These are phyloP conservation scores for Trichoplusia ni DNA, from an alignment of 1,140 invertebrate species.

Conservation along the genomic window DNA sequence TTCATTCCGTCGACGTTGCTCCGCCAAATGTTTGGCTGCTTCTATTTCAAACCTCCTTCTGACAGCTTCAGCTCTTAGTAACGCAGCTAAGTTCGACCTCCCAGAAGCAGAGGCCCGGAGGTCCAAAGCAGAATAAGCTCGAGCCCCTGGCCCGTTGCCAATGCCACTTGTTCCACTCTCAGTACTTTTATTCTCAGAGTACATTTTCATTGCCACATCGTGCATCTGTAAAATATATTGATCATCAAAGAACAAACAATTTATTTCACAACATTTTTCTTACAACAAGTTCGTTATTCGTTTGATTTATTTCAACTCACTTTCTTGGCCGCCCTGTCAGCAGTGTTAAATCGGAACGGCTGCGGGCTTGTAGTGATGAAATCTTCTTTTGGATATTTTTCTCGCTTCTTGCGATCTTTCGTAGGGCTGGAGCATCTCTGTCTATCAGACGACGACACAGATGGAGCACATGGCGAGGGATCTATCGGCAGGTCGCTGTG, in stretches of 20 bases:
- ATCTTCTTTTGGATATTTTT: constrained; percentile 62
- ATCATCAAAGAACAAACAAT: too few relatives aligned
- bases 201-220: constrained; percentile 70
- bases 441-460: constrained; percentile 58
- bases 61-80: constrained; percentile 86
- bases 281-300: too few relatives aligned
- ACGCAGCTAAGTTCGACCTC: constrained; percentile 86
- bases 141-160: constrained; percentile 35
- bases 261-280: too few relatives aligned
- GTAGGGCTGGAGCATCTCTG: constrained; percentile 56
- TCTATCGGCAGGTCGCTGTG: constrained; percentile 70
- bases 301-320: too few relatives aligned
- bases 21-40: constrained; percentile 82
- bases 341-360: constrained; percentile 78
- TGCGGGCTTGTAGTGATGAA: constrained; percentile 82
- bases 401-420: constrained; percentile 49
- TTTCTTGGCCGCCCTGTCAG: constrained; percentile 72
- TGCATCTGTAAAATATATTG: too few relatives aligned
- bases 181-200: constrained; percentile 64
- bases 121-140: constrained; percentile 67
- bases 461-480: constrained; percentile 64
- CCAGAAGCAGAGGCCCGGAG: constrained; percentile 76
- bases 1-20: constrained; percentile 82
- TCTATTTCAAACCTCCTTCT: constrained; percentile 85
- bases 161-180: constrained; percentile 43